phyloP scores from a whole-genome alignment of 2,888 invertebrate species.

The Drosophila fulvimacula region DNA sequence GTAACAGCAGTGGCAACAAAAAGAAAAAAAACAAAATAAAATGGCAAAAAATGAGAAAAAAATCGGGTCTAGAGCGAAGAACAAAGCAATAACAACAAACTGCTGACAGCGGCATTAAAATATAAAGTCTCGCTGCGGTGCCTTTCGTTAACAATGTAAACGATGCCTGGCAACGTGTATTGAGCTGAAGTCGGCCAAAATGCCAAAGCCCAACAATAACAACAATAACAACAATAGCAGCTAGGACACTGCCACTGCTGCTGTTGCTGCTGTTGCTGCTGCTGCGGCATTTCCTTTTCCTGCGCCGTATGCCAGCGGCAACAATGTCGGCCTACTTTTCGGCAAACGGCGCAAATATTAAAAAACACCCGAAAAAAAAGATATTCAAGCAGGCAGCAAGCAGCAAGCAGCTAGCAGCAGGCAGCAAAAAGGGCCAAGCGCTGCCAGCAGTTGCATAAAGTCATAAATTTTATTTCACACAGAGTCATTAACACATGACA shows the following conservation, averaged over 20 bases:
- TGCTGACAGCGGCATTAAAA: slow-evolving; percentile 79
- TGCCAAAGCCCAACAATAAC: slow-evolving; percentile 46
- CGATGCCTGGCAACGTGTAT: slow-evolving; percentile 60
- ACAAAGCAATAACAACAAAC: slow-evolving; percentile 78
- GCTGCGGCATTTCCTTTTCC: slow-evolving; percentile 77
- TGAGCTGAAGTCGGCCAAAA: slow-evolving; percentile 72
- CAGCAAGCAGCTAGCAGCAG: slow-evolving; percentile 21
- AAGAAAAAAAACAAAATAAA: slow-evolving; percentile 11
- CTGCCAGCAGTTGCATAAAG: slow-evolving; percentile 78
- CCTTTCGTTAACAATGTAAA: slow-evolving; percentile 76
- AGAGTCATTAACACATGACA: slow-evolving; percentile 80
- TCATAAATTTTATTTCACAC: slow-evolving; percentile 80
- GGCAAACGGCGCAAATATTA: slow-evolving; percentile 71
- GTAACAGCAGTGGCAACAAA: slow-evolving; percentile 9
- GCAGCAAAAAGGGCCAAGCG: slow-evolving; percentile 44
- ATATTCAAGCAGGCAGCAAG: slow-evolving; percentile 32
- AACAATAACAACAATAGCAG: slow-evolving; percentile 30
- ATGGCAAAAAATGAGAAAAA: slow-evolving; percentile 2
- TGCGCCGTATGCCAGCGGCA: slow-evolving; percentile 72
- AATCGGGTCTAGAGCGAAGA: slow-evolving; percentile 46
- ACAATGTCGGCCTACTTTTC: slow-evolving; percentile 80
- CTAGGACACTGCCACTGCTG: slow-evolving; percentile 11
- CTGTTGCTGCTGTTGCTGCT: slow-evolving; percentile 45
- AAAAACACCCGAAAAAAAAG: slow-evolving; percentile 64
- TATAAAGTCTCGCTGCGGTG: slow-evolving; percentile 71